Evolutionary conservation across 2,797 vertebrate genomes (phyloP), one percentile per base, ranked within the genome.

Genomic region (Champsocephalus gunnari): DNA sequence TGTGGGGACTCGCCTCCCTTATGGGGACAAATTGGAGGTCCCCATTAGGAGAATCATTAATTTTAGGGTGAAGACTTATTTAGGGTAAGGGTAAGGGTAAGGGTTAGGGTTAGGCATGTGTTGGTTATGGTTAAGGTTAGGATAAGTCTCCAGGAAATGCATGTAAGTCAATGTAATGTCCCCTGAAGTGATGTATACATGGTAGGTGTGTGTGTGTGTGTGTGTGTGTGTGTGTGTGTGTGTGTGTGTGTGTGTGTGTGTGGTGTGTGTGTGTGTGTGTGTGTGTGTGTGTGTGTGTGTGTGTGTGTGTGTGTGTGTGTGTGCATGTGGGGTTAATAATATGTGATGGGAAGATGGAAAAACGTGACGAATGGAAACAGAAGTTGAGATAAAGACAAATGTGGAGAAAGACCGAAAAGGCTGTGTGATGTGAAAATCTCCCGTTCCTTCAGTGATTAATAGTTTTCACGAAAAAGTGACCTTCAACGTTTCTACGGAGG

Each of bases 261-360:
- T 6, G 61, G 61, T 47, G 49, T 54, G 43, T 43, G 58, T 24
- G 19, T 5, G 19, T 11, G 50, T n/a, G 59, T 24, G 44, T 45
- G 55, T 49, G 14, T 61, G 50, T 75, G 59, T 64, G 56, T 62
- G 43, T 5, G 14, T 61, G 56, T 64, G 13, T 66, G 24, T 47
- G 41, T 66, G 59, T 47, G 16, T 53, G 60, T 17, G 3, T 55
- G 12, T 6, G 61, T 47, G 43, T 47, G 43, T 43, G 58, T 24
- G 19, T 5, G 19, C 7, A 41, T 47, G 59, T 64, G 50, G 21
- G 1, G 41, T 60, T 14, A 28, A 48, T 62, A 41, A 70, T 11
- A 47, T 2, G 14, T 0, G 34, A 32, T 45, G 14, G 32, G 38
- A 54, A 53, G 60, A 59, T 2, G 16, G 21, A 49, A 57, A 69